Evolutionary conservation across 2,888 invertebrate species (phyloP).

Genomic region (Chrysolina americana): DNA sequence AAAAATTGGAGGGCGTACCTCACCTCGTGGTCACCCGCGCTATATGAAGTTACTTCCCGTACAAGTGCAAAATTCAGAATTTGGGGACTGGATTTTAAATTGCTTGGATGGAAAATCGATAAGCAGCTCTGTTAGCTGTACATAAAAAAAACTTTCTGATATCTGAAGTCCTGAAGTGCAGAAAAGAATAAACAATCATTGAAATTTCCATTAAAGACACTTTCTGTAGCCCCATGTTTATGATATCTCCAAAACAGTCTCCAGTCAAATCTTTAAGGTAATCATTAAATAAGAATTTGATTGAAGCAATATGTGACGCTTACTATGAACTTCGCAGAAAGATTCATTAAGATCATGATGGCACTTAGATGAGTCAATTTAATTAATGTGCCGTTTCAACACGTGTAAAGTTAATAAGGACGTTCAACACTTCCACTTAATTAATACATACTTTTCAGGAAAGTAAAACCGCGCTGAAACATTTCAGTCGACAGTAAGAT

Average conservation of each 20-base stretch:
- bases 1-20: no score
- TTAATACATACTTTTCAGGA: conserved; percentile 54
- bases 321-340: conserved; percentile 13
- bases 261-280: background rate
- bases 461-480: conserved; percentile 45
- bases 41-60: no score
- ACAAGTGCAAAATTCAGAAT: no score
- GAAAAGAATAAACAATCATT: background rate
- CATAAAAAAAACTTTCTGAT: no score
- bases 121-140: no score
- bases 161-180: no score
- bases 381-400: conserved; percentile 39
- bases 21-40: no score
- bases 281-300: background rate
- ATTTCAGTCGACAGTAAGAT: conserved; percentile 42
- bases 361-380: conserved; percentile 41
- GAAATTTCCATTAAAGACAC: background rate
- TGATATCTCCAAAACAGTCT: background rate
- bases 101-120: no score
- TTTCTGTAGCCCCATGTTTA: background rate
- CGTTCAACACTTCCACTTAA: conserved; percentile 50
- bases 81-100: no score
- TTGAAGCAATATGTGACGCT: background rate
- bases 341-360: conserved; percentile 27
- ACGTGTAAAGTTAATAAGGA: conserved; percentile 50